phyloP scores from a whole-genome alignment of 2,888 invertebrate genomes.

The Podabrus alpinus region DNA sequence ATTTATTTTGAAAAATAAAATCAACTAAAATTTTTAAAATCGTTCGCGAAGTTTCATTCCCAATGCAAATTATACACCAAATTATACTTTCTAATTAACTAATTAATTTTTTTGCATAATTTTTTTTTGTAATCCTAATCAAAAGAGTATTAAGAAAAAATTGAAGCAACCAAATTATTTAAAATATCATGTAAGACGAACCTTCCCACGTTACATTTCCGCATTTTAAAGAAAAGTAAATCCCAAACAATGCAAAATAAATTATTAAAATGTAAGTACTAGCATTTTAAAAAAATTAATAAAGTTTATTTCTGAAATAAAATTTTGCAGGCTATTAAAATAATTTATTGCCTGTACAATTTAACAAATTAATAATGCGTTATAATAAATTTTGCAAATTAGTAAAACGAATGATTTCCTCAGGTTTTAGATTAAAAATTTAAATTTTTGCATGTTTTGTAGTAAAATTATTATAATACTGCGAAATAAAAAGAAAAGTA shows the following conservation, averaged over 20 bases:
- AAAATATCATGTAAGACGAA: background rate
- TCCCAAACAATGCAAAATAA: background rate
- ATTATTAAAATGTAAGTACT: background rate
- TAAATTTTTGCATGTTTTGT: background rate
- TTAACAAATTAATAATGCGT: background rate
- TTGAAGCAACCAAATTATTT: background rate
- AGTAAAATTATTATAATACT: background rate
- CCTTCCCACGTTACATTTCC: background rate
- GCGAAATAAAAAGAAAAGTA: background rate
- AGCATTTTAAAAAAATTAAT: background rate
- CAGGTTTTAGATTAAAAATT: background rate
- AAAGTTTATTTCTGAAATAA: background rate
- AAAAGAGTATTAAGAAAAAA: background rate
- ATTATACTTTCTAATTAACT: background rate
- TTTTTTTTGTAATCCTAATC: background rate
- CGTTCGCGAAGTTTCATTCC: background rate
- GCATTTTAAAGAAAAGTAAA: background rate
- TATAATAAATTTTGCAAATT: background rate
- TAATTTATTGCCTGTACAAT: background rate
- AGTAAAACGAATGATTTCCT: background rate
- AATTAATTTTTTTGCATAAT: background rate
- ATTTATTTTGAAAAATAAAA: background rate
- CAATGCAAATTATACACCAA: background rate
- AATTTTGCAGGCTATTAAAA: background rate
- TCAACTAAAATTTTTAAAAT: background rate